A percentile compares a stretch with the other conserved stretches of the same genome.
Evolutionary conservation across 35 echinoderm and acorn worm genomes (phyloP).

Genomic region (Acanthaster planci): DNA sequence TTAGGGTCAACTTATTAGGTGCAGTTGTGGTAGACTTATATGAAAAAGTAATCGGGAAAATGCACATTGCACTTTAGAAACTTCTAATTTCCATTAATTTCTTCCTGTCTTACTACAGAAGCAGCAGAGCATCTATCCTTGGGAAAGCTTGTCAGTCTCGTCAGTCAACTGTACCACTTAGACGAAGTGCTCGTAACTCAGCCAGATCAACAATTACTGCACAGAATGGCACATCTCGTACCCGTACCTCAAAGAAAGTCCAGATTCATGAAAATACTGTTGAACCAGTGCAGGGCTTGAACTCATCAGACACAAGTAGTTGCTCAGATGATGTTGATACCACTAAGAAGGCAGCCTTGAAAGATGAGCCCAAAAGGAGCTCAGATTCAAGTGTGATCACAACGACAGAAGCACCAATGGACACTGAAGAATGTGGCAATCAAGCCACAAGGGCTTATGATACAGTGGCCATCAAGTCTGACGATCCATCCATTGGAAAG

Average conservation of each 20-base stretch:
- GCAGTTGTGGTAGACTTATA: too few species aligned
- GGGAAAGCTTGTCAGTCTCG: neutral
- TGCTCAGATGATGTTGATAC: neutral
- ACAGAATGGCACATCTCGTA: constrained; percentile 7
- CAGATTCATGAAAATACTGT: neutral
- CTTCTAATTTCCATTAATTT: neutral
- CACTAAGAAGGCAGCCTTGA: neutral
- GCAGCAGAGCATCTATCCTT: constrained; percentile 14
- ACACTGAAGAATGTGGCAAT: constrained; percentile 2
- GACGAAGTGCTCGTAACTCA: neutral
- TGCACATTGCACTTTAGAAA: neutral
- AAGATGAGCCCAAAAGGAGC: neutral
- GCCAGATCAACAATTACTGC: constrained; percentile 9
- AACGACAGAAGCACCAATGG: neutral
- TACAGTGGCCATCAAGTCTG: neutral
- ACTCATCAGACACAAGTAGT: constrained; percentile 11
- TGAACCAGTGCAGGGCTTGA: neutral
- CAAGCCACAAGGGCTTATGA: constrained; percentile 11
- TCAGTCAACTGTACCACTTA: neutral
- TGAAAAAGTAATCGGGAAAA: too few species aligned
- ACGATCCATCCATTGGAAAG: neutral
- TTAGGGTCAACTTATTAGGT: too few species aligned
- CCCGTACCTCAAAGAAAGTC: constrained; percentile 33
- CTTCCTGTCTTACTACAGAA: neutral
- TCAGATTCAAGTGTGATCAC: neutral